Base-by-base conservation (phyloP, 2,797 vertebrate species). In the Silurus lanzhouensis region DNA sequence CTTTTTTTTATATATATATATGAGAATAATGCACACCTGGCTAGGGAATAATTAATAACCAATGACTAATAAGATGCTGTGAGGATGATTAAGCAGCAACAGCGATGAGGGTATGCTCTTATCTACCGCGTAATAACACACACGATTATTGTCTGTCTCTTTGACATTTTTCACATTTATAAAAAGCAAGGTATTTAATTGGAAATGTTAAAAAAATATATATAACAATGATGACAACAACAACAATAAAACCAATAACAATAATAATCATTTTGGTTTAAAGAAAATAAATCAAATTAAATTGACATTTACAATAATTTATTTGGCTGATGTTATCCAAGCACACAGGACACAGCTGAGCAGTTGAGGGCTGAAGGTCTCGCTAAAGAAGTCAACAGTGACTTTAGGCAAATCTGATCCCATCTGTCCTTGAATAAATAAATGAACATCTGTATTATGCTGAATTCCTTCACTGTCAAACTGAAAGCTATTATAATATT, bases 41-140 rank as follows among this genome's bases (percentile, higher is more conserved):
- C 63, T 77, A 31, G 75, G 58, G 55, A 58, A 77, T 77, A 31
- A 60, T 77, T 60, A 38, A 77, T 77, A 60, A 20, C 17, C 55
- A 77, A 70, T 84, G 22, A 78, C 60, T 58, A 78, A 31, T n/a
- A 58, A 60, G 8, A 77, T 48, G 63, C 27, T 84, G 58, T 48
- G 66, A 84, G 48, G 55, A 58, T 76, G 25, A 76, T 58, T 76
- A 68, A 68, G 63, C 4, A 19, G 5, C 9, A 13, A n/a, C 27
- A 67, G 77, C 25, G 22, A 58, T 15, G 10, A 68, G n/a, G 27
- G 57, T 78, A 14, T 13, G 13, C 2, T 13, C n/a, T 70, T 25
- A 48, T 14, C 52, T 52, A 61, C 19, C 46, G 22, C 19, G 27
- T 76, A 76, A 27, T 76, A 57, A 31, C 25, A 76, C 38, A 38